Percentiles rank a stretch among this genome's conserved stretches.
Conservation (phyloP, 2,797 vertebrate genomes). For the Poeciliopsis infans region DNA sequence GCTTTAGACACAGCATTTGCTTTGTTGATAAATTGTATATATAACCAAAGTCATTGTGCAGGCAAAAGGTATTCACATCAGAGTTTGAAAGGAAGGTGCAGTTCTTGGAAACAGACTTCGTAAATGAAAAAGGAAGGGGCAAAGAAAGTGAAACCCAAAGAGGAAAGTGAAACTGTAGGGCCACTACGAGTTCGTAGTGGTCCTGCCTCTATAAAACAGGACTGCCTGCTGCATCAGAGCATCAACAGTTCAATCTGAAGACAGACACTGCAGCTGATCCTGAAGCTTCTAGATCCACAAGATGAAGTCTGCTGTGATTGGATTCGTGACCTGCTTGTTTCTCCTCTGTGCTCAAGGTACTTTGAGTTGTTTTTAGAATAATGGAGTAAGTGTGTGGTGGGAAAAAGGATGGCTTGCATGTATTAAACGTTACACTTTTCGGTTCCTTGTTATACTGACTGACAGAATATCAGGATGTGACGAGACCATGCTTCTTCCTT, state of each 20-base stretch:
- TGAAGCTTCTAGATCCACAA: conserved; percentile 9
- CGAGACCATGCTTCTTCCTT: not conserved
- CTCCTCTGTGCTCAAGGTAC: conserved; percentile 36
- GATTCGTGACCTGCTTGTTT: conserved; percentile 24
- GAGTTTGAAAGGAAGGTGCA: not conserved
- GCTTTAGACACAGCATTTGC: not conserved
- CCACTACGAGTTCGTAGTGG: not conserved
- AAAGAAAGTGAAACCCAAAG: conserved; percentile 9
- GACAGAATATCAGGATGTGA: not conserved
- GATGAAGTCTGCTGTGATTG: conserved; percentile 9
- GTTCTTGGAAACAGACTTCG: conserved; percentile 14
- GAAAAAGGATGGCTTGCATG: not conserved
- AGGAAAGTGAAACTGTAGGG: conserved; percentile 8
- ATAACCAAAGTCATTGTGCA: not conserved
- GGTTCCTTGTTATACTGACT: not conserved
- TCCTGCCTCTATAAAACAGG: conserved; percentile 6
- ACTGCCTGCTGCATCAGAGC: not conserved
- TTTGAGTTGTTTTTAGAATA: not conserved
- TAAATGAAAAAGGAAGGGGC: conserved; percentile 14
- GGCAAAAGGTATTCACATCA: not conserved
- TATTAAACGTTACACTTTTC: not conserved
- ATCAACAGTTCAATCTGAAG: conserved; percentile 9
- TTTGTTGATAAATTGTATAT: not conserved
- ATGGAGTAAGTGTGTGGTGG: not conserved
- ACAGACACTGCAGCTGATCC: not conserved